Conservation (phyloP, 37 sponge, comb jelly and placozoan genomes). For the Cladorhizidae sp. region DNA sequence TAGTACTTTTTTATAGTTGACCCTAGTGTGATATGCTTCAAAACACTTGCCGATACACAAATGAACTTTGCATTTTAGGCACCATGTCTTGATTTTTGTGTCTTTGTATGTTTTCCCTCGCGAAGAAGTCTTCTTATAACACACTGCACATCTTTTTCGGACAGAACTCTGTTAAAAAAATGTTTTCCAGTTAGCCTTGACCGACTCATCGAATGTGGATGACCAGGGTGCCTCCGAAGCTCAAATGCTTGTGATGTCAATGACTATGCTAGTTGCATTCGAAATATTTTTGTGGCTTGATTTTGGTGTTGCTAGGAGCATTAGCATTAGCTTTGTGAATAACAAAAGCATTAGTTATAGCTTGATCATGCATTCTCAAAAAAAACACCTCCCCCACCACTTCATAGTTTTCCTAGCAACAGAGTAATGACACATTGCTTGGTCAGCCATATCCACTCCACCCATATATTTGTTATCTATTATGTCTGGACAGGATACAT, state of each 20-base stretch:
- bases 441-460: conserved; percentile 38
- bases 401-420: conserved; percentile 38
- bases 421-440: conserved; percentile 30
- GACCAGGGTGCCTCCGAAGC: not conserved
- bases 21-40: no score
- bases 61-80: no score
- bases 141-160: not conserved
- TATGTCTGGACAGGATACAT: conserved; percentile 12
- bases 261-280: not conserved
- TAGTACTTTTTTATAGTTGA: no score
- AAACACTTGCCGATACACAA: no score
- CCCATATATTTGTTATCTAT: conserved; percentile 19
- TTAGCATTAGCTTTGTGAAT: conserved; percentile 16
- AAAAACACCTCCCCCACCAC: conserved; percentile 27
- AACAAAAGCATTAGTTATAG: conserved; percentile 30
- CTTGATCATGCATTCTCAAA: conserved; percentile 3
- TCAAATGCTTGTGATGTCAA: not conserved
- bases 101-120: no score
- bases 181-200: not conserved
- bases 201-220: not conserved
- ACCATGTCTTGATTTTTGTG: no score
- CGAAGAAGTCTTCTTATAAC: not conserved
- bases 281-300: not conserved
- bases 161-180: no score
- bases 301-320: not conserved